A percentile compares a stretch with the other conserved stretches of the same genome.
These are phyloP conservation scores for Agrypnus murinus DNA, from an alignment of 2,888 invertebrate species.

Conservation along the genomic window DNA sequence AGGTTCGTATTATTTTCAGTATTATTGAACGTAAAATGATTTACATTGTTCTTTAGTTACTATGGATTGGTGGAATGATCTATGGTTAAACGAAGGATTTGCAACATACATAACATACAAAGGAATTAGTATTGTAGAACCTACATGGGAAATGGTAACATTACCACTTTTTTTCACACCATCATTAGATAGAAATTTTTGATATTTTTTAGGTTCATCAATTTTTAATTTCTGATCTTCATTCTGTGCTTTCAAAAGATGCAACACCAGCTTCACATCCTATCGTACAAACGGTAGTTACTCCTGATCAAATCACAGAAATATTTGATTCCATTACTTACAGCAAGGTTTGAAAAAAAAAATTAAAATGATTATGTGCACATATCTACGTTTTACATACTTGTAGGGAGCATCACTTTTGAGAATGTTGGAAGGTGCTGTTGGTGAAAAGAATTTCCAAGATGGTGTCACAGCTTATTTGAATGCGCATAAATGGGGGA, in stretches of 20 bases:
- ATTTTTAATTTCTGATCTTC: constrained; percentile 82
- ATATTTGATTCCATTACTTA: constrained; percentile 95
- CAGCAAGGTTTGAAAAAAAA: constrained; percentile 79
- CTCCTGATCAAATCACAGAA: constrained; percentile 92
- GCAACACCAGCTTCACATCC: constrained; percentile 91
- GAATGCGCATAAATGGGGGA: constrained; percentile 78
- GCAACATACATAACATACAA: constrained; percentile 92
- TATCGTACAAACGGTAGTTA: constrained; percentile 88
- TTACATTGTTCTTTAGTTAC: constrained; percentile 77
- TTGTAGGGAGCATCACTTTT: constrained; percentile 88
- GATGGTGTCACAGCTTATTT: constrained; percentile 85
- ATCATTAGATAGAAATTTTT: no score
- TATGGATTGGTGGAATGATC: constrained; percentile 94
- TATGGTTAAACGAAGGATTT: constrained; percentile 96
- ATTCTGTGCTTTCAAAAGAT: constrained; percentile 83
- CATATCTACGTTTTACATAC: constrained; percentile 14
- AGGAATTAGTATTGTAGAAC: constrained; percentile 81
- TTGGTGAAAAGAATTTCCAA: constrained; percentile 82
- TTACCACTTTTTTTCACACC: no score
- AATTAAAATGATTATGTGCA: no score
- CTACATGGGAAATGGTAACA: constrained; percentile 87
- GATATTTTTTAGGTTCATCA: constrained; percentile 84
- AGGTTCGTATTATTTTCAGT: constrained; percentile 78
- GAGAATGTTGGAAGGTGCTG: constrained; percentile 90
- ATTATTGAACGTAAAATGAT: background rate